Conservation (phyloP, 1,140 invertebrate species). For the Asbolus verrucosus region DNA sequence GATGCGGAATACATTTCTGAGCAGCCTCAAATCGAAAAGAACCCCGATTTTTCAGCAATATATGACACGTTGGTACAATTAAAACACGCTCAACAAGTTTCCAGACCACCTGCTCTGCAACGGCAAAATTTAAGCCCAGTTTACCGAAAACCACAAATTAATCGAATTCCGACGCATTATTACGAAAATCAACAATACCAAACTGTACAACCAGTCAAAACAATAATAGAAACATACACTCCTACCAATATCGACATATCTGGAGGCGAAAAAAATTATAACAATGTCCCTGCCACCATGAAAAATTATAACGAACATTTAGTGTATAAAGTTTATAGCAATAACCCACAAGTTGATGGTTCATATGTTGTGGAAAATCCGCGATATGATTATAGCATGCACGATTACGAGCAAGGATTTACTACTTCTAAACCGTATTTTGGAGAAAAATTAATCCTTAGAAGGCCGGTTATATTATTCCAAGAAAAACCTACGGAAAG, state of each 20-base stretch:
- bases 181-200: slow-evolving; percentile 22
- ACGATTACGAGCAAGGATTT: too few relatives aligned
- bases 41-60: slow-evolving; percentile 60
- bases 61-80: slow-evolving; percentile 62
- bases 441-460: slow-evolving; percentile 9
- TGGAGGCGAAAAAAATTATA: neutral
- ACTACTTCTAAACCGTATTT: slow-evolving; percentile 17
- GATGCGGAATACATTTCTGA: slow-evolving; percentile 38
- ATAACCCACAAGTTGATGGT: slow-evolving; percentile 1
- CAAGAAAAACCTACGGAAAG: too few relatives aligned
- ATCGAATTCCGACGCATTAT: slow-evolving; percentile 45
- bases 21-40: slow-evolving; percentile 35
- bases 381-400: neutral
- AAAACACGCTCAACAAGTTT: slow-evolving; percentile 55
- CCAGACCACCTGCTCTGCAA: too few relatives aligned
- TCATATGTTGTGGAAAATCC: slow-evolving; percentile 1
- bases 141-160: slow-evolving; percentile 44
- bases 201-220: slow-evolving; percentile 55
- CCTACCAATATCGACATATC: slow-evolving; percentile 60
- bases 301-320: too few relatives aligned
- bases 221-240: slow-evolving; percentile 61
- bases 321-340: neutral
- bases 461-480: neutral
- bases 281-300: neutral
- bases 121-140: slow-evolving; percentile 27